Percentiles rank a stretch among this genome's conserved stretches.
phyloP scores from a whole-genome alignment of 1,140 invertebrate genomes.

The Zeugodacus cucurbitae region DNA sequence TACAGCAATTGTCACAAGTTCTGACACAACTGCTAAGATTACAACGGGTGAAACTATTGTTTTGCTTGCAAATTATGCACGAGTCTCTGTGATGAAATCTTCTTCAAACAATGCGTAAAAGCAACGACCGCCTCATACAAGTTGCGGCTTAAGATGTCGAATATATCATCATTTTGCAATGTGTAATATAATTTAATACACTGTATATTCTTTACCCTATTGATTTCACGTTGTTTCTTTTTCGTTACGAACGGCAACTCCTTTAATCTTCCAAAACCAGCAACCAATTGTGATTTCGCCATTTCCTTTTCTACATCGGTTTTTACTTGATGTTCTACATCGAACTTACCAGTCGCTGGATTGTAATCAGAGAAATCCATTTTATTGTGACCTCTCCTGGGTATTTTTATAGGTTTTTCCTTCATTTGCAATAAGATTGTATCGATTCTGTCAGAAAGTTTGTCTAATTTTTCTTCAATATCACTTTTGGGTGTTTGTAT shows the following conservation, averaged over 20 bases:
- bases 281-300: constrained; percentile 72
- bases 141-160: constrained; percentile 59
- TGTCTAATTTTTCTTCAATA: constrained; percentile 45
- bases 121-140: neutral
- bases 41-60: constrained; percentile 58
- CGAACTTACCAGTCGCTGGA: constrained; percentile 47
- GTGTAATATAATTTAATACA: neutral
- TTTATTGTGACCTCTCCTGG: constrained; percentile 61
- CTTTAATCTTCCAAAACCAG: constrained; percentile 76
- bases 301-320: constrained; percentile 71
- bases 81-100: constrained; percentile 43
- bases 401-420: constrained; percentile 47
- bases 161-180: constrained; percentile 55
- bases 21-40: constrained; percentile 59
- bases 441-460: constrained; percentile 46
- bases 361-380: constrained; percentile 67
- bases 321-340: constrained; percentile 51
- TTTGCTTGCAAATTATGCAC: neutral
- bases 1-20: constrained; percentile 56
- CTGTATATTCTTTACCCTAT: constrained; percentile 68
- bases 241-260: constrained; percentile 72
- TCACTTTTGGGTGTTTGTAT: constrained; percentile 39
- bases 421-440: constrained; percentile 44
- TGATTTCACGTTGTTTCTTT: constrained; percentile 70
- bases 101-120: constrained; percentile 44